Evolutionary conservation across 2,888 invertebrate species (phyloP), one percentile per base, ranked within the genome.

Genomic region (Eupithecia subumbrata): DNA sequence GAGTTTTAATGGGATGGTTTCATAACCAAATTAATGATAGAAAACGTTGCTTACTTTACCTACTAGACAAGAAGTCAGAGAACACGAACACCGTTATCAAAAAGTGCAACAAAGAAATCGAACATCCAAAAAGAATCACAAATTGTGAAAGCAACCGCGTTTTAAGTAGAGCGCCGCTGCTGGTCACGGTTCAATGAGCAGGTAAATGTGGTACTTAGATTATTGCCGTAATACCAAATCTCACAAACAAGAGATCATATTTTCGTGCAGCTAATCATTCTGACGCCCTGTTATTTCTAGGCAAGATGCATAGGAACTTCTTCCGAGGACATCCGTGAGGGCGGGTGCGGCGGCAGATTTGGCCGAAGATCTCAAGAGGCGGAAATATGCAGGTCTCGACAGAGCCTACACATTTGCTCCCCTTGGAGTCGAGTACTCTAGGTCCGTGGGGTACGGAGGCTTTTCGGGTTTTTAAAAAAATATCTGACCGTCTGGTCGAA

Each of bases 121-220:
- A 67, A 14, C 37, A 43, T 67, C 34, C 37, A 67, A 67, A 63
- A 30, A 63, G 18, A 67, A 67, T n/a, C 40, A 66, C 66, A 67
- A 43, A 43, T 37, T 22, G 89, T 85, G 88, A 90, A 90, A 90
- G 90, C 84, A 76, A 74, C 73, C 74, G 82, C 82, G 84, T 84
- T 79, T 67, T 40, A 67, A 22, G 67, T 88, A 81, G 86, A 79
- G 40, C 86, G 79, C 69, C 72, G 48, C 8, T 18, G 73, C 86
- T 85, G 80, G 79, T 82, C 86, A 43, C n/a, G 67, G 84, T 86
- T 86, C 84, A 84, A 71, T 86, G 22, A 40, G 18, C 67, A 67
- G 37, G 37, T 18, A 66, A 8, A 8, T 66, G 22, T 56, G 37
- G 37, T 37, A 56, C 56, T 22, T 56, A 22, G 56, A 56, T 56